These are phyloP conservation scores for Caenorhabditis japonica DNA, from an alignment of 2,888 invertebrate genomes.

Conservation along the genomic window DNA sequence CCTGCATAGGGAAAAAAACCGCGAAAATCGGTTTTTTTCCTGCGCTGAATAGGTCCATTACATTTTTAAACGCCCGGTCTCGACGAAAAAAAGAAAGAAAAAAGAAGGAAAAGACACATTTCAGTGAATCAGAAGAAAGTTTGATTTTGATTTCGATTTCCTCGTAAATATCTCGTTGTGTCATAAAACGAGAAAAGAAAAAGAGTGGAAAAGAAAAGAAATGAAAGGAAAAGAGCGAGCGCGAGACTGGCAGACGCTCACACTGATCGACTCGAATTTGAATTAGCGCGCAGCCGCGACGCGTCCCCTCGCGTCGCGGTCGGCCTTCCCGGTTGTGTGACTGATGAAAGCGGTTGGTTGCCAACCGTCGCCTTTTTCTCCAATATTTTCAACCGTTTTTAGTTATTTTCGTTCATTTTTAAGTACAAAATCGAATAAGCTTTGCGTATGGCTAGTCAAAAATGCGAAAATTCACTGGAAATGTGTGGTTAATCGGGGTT, in stretches of 20 bases:
- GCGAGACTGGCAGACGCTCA: slow-evolving; percentile 5
- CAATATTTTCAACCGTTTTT: slow-evolving; percentile 33
- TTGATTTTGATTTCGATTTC: too few relatives aligned
- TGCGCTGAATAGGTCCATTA: too few relatives aligned
- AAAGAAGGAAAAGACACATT: background rate
- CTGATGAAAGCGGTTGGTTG: slow-evolving; percentile 47
- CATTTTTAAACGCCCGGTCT: too few relatives aligned
- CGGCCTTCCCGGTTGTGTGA: slow-evolving; percentile 59
- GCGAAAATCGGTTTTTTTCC: too few relatives aligned
- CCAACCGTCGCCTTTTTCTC: slow-evolving; percentile 9
- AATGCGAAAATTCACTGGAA: too few relatives aligned
- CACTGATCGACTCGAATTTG: slow-evolving; percentile 23
- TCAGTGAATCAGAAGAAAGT: too few relatives aligned
- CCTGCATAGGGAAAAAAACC: too few relatives aligned
- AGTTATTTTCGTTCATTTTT: background rate
- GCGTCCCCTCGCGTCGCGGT: slow-evolving; percentile 43
- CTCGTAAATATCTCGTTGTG: too few relatives aligned
- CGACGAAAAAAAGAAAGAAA: too few relatives aligned
- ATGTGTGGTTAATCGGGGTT: too few relatives aligned
- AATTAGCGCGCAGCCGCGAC: slow-evolving; percentile 52
- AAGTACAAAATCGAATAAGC: slow-evolving; percentile 3
- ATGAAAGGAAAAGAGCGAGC: background rate
- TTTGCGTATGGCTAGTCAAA: too few relatives aligned
- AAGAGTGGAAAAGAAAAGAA: slow-evolving; percentile 7
- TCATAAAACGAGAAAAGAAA: background rate